Base-by-base conservation (phyloP, 1,140 invertebrate species). In the Drosophila kepulauana region DNA sequence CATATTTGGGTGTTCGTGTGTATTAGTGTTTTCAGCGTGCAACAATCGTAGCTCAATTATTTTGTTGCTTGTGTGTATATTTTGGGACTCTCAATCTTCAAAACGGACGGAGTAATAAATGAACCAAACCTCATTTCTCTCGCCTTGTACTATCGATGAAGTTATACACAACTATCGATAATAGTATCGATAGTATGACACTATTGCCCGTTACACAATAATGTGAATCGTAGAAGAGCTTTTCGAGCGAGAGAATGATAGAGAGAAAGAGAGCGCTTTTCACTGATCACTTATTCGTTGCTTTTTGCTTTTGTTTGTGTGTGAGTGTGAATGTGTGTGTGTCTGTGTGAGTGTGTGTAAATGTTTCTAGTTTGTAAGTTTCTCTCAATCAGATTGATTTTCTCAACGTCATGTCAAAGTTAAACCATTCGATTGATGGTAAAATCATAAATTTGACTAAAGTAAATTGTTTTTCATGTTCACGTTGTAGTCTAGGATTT, bases 91-190 rank as follows among this genome's bases (percentile, higher is more conserved):
- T 63, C 58, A 63, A 70, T 63, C 49, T 63, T 20, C 43, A 61
- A 30, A 68, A 59, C 66, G 66, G 66, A 68, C 66, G 66, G 66
- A 68, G 56, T 59, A 45, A 51, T 49, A 51, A 68, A 61, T 67
- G 35, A 54, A 25, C 16, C 45, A 48, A 62, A 62, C 25, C 28
- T 48, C 43, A 63, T 58, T 62, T 62, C 15, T 62, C 15, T 49
- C 15, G 28, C 8, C 13, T 28, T 43, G 3, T 6, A 10, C 48
- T 20, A 52, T 1, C 30, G 51, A 54, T 54, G 3, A 25, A 7
- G 20, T 54, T 8, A 7, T 1, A 33, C 6, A 54, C 33, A 11
- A 54, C 13, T 15, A 16, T 35, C 30, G 51, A 54, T 54, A 46
- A 20, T 7, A 6, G 16, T 7, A 30, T 8, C n/a, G 15, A 43